phyloP scores from a whole-genome alignment of 2,797 vertebrate genomes.

The Zalophus californianus region DNA sequence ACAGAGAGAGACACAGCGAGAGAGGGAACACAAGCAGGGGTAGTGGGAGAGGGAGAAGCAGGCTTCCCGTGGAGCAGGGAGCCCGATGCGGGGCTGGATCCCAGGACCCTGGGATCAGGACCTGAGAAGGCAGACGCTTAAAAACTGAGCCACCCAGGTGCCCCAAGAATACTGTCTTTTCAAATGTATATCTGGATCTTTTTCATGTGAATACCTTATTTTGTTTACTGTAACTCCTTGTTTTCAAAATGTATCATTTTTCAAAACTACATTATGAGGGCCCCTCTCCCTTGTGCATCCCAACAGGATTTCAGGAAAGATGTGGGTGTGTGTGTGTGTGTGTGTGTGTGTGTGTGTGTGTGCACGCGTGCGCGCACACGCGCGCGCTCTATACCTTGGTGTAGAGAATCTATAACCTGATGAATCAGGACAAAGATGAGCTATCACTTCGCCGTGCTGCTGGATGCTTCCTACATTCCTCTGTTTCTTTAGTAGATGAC shows the following conservation, averaged over 20 bases:
- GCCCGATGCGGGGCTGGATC: no score
- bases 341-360: no score
- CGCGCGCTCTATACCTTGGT: background rate
- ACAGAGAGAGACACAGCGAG: no score
- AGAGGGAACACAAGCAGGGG: no score
- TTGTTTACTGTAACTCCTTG: background rate
- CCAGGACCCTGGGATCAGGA: no score
- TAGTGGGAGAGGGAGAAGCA: no score
- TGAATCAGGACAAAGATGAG: background rate
- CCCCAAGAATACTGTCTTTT: background rate
- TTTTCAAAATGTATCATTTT: background rate
- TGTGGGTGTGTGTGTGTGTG: no score
- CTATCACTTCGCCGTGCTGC: rapidly evolving
- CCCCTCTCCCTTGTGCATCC: background rate
- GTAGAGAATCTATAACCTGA: background rate
- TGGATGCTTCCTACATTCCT: background rate
- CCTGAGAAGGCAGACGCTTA: no score
- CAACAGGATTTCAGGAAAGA: background rate
- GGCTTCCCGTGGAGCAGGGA: no score
- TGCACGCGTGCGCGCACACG: no score
- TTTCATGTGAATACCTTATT: background rate
- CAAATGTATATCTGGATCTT: background rate
- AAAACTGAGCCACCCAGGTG: no score
- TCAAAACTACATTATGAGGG: background rate
- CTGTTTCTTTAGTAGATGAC: background rate